These are phyloP conservation scores for Eudyptes chrysolophus DNA, from an alignment of 2,113 vertebrate species.

Conservation along the genomic window DNA sequence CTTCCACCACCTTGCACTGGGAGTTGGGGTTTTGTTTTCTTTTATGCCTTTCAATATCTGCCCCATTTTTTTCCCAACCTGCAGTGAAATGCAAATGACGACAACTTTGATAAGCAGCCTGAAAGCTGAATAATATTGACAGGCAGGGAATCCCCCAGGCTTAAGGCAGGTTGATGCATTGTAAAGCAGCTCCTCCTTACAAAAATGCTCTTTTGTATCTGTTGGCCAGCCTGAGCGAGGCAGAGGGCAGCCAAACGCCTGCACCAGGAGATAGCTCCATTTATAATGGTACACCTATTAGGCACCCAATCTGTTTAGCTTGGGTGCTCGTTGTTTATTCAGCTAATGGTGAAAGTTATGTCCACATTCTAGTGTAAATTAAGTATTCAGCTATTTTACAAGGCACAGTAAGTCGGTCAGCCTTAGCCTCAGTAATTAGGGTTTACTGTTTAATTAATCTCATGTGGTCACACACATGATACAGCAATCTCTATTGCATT, in stretches of 20 bases:
- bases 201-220: not conserved
- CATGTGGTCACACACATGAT: not conserved
- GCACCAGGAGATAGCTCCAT: not conserved
- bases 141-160: not conserved
- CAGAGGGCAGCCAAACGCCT: not conserved
- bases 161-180: not conserved
- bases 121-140: not conserved
- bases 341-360: slow-evolving; percentile 49
- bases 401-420: slow-evolving; percentile 40
- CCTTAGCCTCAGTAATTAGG: slow-evolving; percentile 57
- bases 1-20: not conserved
- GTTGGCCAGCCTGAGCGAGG: not conserved
- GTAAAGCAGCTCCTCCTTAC: not conserved
- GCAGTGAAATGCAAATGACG: not conserved
- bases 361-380: slow-evolving; percentile 18
- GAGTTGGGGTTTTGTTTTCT: not conserved
- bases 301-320: not conserved
- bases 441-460: slow-evolving; percentile 60
- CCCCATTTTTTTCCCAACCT: not conserved
- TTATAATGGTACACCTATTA: not conserved
- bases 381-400: slow-evolving; percentile 58
- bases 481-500: not conserved
- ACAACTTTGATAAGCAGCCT: not conserved
- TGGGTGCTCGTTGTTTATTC: slow-evolving; percentile 41
- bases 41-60: not conserved